Evolutionary conservation across 1,140 invertebrate genomes (phyloP), one percentile per base, ranked within the genome.

Genomic region (Rhynchophorus ferrugineus): DNA sequence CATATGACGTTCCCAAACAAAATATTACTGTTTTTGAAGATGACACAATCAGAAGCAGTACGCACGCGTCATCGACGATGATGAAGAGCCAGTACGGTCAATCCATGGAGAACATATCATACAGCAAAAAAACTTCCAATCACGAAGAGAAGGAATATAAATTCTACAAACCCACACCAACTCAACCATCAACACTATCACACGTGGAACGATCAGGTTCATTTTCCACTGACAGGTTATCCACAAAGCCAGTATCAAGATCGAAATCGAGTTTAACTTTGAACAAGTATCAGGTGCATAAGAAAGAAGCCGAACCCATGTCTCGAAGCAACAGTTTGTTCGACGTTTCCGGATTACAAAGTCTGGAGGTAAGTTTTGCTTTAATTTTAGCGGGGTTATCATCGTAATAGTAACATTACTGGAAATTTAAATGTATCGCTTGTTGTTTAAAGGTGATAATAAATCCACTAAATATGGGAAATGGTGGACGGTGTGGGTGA

Each of bases 11-110:
- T 16, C 63, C 67, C 7, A 70, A 70, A 49, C 58, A 63, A 43
- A 69, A 66, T 46, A 64, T 70, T 21, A 68, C 65, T 45, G 68
- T 70, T 14, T 70, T 69, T 53, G 69, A 70, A 54, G 69, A 70
- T 53, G 69, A 70, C 46, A 69, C 63, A 13, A 58, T 70, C 17
- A 54, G 67, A 33, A 69, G 67, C 53, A 70, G 65, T 55, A 54
- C 54, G 8, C 49, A 50, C 36, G 14, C 13, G n/a, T 1, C 47
- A 11, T 11, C 47, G 2, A 20, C 18, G 3, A 17, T 33, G 2
- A 17, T n/a, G 8, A 24, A 29, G 14, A 49, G 0, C 3, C 3
- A 24, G 9, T 18, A 24, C 13, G 50, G 35, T 3, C 9, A 29
- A 22, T 59, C 61, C 3, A 61, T 59, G 54, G 57, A 61, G 35